Base-by-base conservation (phyloP, 2,113 vertebrate genomes). In the Esox niger region DNA sequence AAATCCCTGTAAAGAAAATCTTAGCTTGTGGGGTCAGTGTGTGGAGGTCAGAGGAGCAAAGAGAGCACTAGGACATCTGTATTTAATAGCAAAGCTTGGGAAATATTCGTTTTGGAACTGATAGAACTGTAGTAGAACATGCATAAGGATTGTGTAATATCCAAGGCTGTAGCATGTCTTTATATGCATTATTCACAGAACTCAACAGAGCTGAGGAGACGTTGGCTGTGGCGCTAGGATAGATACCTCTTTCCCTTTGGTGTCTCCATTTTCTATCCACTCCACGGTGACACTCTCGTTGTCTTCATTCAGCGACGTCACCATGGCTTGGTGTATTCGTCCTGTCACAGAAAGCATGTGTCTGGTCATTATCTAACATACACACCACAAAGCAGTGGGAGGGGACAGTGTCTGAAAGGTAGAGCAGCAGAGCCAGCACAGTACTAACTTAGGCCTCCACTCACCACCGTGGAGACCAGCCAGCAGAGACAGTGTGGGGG, bases 211-310 rank as follows among this genome's bases (percentile, higher is more conserved):
- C 64, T 57, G 59, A 73, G 49, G 26, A 54, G 31, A 57, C 25
- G 26, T 27, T 64, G 27, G 10, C 38, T 6, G 62, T 35, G 47
- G 13, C 23, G 46, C n/a, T 47, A 61, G 64, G 27, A 33, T 63
- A 74, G 32, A 23, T 85, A 97, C 97, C 93, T 98, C 96, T 92
- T 98, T 98, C 79, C 96, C 95, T 93, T 98, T 98, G 77, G 96
- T 97, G 87, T 98, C 95, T 79, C 96, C 95, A 90, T 97, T 98
- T 93, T 98, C 97, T 84, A 97, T 97, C 97, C 97, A 98, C 75
- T 98, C 97, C 83, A 98, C 97, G 8, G 96, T 98, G 77, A 97
- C 94, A 6, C 97, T 98, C 91, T 98, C 96, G 52, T 96, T 97
- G 80, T 97, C 95, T 82, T 97, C 95, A 80, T 98, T 97, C 79